Base-by-base conservation (phyloP, 2,888 invertebrate species). In the Pristionchus entomophagus region DNA sequence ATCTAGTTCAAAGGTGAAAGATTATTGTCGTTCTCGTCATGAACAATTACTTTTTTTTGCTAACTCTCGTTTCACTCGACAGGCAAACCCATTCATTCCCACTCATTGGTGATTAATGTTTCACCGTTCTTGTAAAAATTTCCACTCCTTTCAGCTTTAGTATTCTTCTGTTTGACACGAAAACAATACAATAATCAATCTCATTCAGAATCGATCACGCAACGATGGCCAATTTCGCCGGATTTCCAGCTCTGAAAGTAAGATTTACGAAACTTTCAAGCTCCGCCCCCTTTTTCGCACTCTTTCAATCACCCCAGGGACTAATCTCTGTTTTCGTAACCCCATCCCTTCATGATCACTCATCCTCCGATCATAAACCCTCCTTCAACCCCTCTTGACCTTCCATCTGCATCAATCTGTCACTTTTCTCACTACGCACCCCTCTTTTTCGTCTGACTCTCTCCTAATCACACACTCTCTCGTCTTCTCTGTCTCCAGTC, bases 171-270 rank as follows among this genome's bases (percentile, higher is more conserved):
- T n/a, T n/a, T n/a, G n/a, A n/a, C n/a, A n/a, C n/a, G n/a, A 14
- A 3, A 51, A 19, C 51, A 51, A 56, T 59, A 8, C 6, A 45
- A 26, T 26, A 59, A 59, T 59, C 6, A 26, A 26, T 45, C 10
- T 17, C 38, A 41, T 45, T 4, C 73, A 73, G 80, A 17, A 56
- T 82, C 26, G 59, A 82, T 26, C 82, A 82, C 59, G 62, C 82
- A 12, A 82, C 82, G 1, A 82, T 82, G 82, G 82, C 82, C 59
- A 82, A 82, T 51, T 82, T 82, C 59, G 82, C 82, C 19, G 82
- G 82, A 38, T 82, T 82, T n/a, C 82, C 82, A 19, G 51, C 38
- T 4, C 82, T 82, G 41, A 82, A 82, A 51, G 82, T 82, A 38
- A 82, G 41, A 59, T 49, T 45, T 10, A 38, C 8, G 12, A 12